Base-by-base conservation (phyloP, 2,113 vertebrate genomes). In the Tragelaphus strepsiceros region DNA sequence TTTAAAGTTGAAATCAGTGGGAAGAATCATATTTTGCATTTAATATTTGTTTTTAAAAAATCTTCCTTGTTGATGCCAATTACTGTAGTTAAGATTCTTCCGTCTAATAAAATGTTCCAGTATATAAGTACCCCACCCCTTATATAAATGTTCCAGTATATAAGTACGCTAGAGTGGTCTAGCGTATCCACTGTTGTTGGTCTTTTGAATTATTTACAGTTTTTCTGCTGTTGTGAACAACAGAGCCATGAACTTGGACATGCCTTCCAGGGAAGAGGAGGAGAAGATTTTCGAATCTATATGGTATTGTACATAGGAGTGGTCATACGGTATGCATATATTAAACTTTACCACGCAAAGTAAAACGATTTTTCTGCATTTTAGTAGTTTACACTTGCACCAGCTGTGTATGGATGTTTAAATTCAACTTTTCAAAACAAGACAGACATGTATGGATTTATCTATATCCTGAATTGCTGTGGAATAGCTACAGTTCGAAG, bases 351-450 rank as follows among this genome's bases (percentile, higher is more conserved):
- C 35, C 16, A 78, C 61, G 81, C 74, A 82, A 80, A 95, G 24
- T 88, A 54, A 87, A 90, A 51, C 83, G 88, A 88, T 80, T 94
- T 95, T 92, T 46, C 54, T 7, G 43, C 15, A 21, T 87, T 88
- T 92, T 53, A 88, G 82, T 51, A 97, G 74, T 90, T 96, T 97
- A 39, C 2, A 64, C 30, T 94, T 67, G 22, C 3, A 77, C 24
- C 64, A 88, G 39, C 39, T 96, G 71, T 81, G 71, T 62, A 62
- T 93, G n/a, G 61, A 67, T 97, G 53, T 91, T 94, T 92, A 96
- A 86, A 83, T 91, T 92, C n/a, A 59, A 61, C 81, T 90, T 98
- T 95, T 98, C 74, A 95, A 96, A 93, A 84, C 83, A 87, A 89
- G 24, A 6, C 26, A 94, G 84, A 13, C 46, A 49, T 67, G 51